Percentiles rank a stretch among this genome's conserved stretches.
Conservation (phyloP, 2,797 vertebrate species). For the Oreortyx pictus region DNA sequence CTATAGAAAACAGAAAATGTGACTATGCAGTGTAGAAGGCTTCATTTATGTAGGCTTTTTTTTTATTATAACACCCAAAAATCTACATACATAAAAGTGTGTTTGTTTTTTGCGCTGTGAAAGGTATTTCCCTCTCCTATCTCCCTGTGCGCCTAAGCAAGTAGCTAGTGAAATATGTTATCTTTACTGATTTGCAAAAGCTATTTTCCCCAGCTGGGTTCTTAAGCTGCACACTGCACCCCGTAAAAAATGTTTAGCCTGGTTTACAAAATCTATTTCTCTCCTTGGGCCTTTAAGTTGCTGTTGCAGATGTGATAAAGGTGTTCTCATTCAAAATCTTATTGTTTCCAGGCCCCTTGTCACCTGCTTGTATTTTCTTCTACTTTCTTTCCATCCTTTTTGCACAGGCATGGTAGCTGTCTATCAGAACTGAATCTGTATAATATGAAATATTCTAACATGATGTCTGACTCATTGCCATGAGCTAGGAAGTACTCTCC, state of each 20-base stretch:
- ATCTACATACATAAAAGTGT: background rate
- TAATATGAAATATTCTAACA: background rate
- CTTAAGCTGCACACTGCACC: constrained; percentile 18
- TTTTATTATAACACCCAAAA: background rate
- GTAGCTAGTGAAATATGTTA: constrained; percentile 23
- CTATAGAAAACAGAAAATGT: background rate
- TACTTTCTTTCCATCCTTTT: background rate
- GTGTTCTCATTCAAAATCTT: constrained; percentile 48
- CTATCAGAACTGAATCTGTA: background rate
- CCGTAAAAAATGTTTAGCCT: constrained; percentile 60
- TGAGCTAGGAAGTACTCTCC: background rate
- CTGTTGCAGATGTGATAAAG: constrained; percentile 54
- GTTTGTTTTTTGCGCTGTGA: background rate
- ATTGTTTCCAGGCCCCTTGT: constrained; percentile 36
- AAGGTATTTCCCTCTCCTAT: background rate
- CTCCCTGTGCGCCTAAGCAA: background rate
- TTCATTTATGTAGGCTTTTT: background rate
- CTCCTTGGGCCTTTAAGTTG: constrained; percentile 53
- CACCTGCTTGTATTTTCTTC: constrained; percentile 33
- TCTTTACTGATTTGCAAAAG: constrained; percentile 26
- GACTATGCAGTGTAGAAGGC: background rate
- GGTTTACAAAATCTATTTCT: constrained; percentile 68
- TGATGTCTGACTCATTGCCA: background rate
- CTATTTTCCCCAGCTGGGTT: constrained; percentile 20
- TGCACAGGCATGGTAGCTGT: background rate